Conservation (phyloP, 2,888 invertebrate species). For the Amblyjoppa proteus region DNA sequence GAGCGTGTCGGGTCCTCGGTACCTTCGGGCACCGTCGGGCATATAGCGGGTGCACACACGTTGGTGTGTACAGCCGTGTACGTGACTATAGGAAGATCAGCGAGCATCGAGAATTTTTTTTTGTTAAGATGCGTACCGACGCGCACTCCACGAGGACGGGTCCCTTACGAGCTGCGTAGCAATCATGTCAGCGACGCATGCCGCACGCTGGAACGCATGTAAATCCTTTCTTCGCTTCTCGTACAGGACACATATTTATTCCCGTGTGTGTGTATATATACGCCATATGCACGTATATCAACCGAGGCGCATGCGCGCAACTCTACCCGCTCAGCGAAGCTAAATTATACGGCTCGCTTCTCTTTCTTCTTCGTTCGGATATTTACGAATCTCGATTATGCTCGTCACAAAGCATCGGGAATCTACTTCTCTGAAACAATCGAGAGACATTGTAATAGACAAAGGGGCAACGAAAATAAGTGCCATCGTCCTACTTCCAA, state of each 20-base stretch:
- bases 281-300: constrained; percentile 7
- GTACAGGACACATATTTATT: constrained; percentile 37
- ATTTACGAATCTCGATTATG: constrained; percentile 32
- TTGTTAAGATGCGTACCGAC: constrained; percentile 81
- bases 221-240: constrained; percentile 78
- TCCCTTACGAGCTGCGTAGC: constrained; percentile 78
- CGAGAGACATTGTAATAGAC: neutral
- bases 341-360: constrained; percentile 59
- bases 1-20: neutral
- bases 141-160: constrained; percentile 77
- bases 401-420: constrained; percentile 17
- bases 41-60: constrained; percentile 19
- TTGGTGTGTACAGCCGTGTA: constrained; percentile 31
- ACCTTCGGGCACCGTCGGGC: neutral
- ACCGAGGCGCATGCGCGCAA: constrained; percentile 8
- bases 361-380: neutral
- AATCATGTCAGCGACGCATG: constrained; percentile 81
- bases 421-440: constrained; percentile 26
- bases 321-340: constrained; percentile 36
- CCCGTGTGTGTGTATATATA: constrained; percentile 18
- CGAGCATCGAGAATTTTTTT: constrained; percentile 66
- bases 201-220: constrained; percentile 83
- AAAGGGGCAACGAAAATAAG: neutral
- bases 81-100: constrained; percentile 64
- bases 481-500: neutral